Percentiles rank a stretch among this genome's conserved stretches.
These are phyloP conservation scores for Cheilosia vulpina DNA, from an alignment of 2,888 invertebrate genomes.

Conservation along the genomic window DNA sequence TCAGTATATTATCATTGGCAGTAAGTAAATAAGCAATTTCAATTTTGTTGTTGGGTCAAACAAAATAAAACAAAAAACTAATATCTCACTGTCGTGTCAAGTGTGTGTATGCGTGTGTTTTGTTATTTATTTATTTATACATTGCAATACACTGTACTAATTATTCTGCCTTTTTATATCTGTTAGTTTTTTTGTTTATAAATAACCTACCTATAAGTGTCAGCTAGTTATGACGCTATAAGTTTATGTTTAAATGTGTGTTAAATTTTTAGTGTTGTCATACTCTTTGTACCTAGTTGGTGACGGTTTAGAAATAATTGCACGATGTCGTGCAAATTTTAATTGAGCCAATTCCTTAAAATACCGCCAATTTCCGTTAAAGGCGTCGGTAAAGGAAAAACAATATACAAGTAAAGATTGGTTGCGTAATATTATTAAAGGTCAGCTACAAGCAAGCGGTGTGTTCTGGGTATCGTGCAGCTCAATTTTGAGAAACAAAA, in stretches of 20 bases:
- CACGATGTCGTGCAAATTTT: too few relatives aligned
- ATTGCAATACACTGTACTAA: slow-evolving; percentile 38
- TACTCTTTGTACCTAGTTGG: too few relatives aligned
- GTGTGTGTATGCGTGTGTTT: slow-evolving; percentile 43
- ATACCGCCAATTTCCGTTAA: too few relatives aligned
- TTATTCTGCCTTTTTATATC: slow-evolving; percentile 46
- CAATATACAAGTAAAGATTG: too few relatives aligned
- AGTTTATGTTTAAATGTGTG: slow-evolving; percentile 46
- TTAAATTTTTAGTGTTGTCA: neutral
- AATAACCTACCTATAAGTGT: neutral
- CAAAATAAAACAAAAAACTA: slow-evolving; percentile 24
- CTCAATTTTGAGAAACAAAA: too few relatives aligned
- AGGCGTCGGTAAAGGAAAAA: too few relatives aligned
- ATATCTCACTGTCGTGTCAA: slow-evolving; percentile 50
- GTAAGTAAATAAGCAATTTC: slow-evolving; percentile 82
- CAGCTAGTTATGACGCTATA: slow-evolving; percentile 2
- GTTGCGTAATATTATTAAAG: too few relatives aligned
- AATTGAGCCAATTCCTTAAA: too few relatives aligned
- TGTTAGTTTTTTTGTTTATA: slow-evolving; percentile 20
- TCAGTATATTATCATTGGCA: slow-evolving; percentile 86
- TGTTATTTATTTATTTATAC: slow-evolving; percentile 11
- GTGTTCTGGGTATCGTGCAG: too few relatives aligned
- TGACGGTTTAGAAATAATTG: too few relatives aligned
- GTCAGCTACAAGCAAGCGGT: too few relatives aligned
- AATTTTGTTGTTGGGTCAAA: slow-evolving; percentile 47